These are phyloP conservation scores for Mystacides longicornis DNA, from an alignment of 2,888 invertebrate genomes.

Conservation along the genomic window DNA sequence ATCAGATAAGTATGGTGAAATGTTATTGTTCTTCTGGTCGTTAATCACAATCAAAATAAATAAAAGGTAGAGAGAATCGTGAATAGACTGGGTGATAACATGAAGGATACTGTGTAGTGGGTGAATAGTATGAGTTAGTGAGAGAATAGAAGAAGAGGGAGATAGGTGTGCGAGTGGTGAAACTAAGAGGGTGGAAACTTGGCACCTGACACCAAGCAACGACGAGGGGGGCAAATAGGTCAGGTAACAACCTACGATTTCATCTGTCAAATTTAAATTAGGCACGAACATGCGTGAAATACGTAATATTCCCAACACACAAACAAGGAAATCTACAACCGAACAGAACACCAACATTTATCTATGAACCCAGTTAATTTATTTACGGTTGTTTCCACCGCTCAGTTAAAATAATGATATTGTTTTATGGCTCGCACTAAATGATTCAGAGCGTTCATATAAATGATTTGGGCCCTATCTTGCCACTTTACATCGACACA, in stretches of 20 bases:
- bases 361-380: too few species aligned
- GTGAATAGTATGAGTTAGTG: background rate
- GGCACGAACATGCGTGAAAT: slow-evolving; percentile 3
- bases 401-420: too few species aligned
- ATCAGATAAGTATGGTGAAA: too few species aligned
- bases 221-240: slow-evolving; percentile 2
- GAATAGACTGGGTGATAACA: slow-evolving; percentile 1
- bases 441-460: too few species aligned
- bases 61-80: background rate
- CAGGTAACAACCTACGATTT: slow-evolving; percentile 3
- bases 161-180: background rate
- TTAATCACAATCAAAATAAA: background rate
- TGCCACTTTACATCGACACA: too few species aligned
- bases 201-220: background rate
- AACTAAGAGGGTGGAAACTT: background rate
- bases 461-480: too few species aligned
- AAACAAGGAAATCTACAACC: too few species aligned
- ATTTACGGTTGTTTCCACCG: too few species aligned
- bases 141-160: background rate
- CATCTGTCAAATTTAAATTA: slow-evolving; percentile 8
- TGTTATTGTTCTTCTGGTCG: background rate
- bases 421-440: too few species aligned
- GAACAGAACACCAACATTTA: too few species aligned
- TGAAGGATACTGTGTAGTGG: background rate
- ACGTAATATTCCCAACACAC: too few species aligned